phyloP scores from a whole-genome alignment of 2,113 vertebrate species.

The Zootoca vivipara region DNA sequence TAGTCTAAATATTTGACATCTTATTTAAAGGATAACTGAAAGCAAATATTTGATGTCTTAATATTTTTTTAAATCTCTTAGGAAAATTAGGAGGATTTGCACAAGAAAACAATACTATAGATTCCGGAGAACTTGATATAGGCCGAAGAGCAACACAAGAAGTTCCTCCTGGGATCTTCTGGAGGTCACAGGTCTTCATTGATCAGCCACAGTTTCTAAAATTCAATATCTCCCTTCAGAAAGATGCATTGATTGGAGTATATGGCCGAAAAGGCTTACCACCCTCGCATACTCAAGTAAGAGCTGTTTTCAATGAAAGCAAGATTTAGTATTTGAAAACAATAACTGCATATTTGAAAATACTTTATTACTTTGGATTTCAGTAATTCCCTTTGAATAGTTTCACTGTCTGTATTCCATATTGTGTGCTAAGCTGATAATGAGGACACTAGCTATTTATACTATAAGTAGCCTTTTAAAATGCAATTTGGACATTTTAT shows the following conservation, averaged over 20 bases:
- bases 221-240: slow-evolving; percentile 99
- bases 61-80: slow-evolving; percentile 64
- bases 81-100: slow-evolving; percentile 84
- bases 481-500: slow-evolving; percentile 9
- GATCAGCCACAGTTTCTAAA: slow-evolving; percentile 94
- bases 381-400: slow-evolving; percentile 16
- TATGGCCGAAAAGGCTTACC: slow-evolving; percentile 96
- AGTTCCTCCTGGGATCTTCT: slow-evolving; percentile 93
- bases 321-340: neutral
- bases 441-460: neutral
- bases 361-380: slow-evolving; percentile 21
- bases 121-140: slow-evolving; percentile 92
- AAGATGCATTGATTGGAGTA: slow-evolving; percentile 95
- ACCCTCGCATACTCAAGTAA: slow-evolving; percentile 97
- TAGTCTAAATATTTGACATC: slow-evolving; percentile 43
- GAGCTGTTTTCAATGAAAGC: slow-evolving; percentile 26
- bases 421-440: slow-evolving; percentile 14
- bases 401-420: slow-evolving; percentile 16
- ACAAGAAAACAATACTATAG: slow-evolving; percentile 94
- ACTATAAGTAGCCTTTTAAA: neutral
- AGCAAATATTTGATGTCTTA: slow-evolving; percentile 41
- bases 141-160: slow-evolving; percentile 88
- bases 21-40: slow-evolving; percentile 32
- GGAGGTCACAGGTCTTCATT: slow-evolving; percentile 92
- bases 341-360: slow-evolving; percentile 29